Conservation (phyloP, 2,888 invertebrate species). For the Platerodrilus igneus region DNA sequence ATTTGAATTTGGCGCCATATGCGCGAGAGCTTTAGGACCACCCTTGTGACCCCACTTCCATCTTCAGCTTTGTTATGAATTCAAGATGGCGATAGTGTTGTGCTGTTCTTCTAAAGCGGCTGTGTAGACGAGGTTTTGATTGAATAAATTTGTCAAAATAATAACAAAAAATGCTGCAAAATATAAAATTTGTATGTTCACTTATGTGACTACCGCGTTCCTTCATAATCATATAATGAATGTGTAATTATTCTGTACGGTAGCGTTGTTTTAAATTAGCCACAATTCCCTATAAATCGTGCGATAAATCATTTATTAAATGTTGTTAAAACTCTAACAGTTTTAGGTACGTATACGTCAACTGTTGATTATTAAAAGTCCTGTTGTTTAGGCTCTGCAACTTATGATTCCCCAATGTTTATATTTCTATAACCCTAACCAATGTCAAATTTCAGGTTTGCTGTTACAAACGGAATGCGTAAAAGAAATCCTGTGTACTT, state of each 20-base stretch:
- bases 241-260: conserved; percentile 23
- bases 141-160: conserved; percentile 27
- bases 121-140: conserved; percentile 42
- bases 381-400: no score
- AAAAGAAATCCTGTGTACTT: conserved; percentile 33
- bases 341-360: no score
- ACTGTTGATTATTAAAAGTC: no score
- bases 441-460: conserved; percentile 18
- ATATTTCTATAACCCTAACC: no score
- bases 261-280: conserved; percentile 37
- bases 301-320: no score
- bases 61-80: conserved; percentile 60
- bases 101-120: conserved; percentile 54
- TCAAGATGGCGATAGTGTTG: conserved; percentile 65
- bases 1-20: conserved; percentile 40
- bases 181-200: conserved; percentile 11
- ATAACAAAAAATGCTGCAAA: conserved; percentile 15
- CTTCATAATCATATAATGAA: conserved; percentile 15
- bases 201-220: no score
- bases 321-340: no score
- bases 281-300: conserved; percentile 36
- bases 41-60: conserved; percentile 54
- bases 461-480: conserved; percentile 45
- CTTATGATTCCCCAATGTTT: no score
- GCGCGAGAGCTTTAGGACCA: conserved; percentile 47